A percentile compares a stretch with the other conserved stretches of the same genome.
These are phyloP conservation scores for Desmodus rotundus DNA, from an alignment of 2,113 vertebrate genomes.

Conservation along the genomic window DNA sequence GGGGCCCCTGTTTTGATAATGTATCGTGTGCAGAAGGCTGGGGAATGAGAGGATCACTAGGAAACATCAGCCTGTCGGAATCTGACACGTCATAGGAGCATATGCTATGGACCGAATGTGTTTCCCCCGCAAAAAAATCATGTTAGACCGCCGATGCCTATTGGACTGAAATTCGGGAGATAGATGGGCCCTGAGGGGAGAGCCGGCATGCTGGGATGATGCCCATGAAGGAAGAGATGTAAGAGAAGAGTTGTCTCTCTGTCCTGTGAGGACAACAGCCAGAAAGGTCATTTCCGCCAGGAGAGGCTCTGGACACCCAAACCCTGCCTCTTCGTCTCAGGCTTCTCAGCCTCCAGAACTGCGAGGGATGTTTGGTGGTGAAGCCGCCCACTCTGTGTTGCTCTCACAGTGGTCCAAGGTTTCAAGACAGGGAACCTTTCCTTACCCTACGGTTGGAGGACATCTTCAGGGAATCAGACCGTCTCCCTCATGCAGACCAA, in stretches of 20 bases:
- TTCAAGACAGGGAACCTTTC: neutral
- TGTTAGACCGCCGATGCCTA: neutral
- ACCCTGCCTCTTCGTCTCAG: neutral
- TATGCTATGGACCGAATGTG: neutral
- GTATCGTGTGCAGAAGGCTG: neutral
- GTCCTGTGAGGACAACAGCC: neutral
- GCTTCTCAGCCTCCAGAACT: neutral
- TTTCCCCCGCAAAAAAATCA: neutral
- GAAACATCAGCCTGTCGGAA: neutral
- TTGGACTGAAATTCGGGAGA: neutral
- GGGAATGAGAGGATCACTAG: neutral
- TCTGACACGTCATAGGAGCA: neutral
- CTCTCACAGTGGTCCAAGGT: neutral
- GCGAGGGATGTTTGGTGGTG: neutral
- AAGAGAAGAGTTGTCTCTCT: neutral
- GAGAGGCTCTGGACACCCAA: neutral
- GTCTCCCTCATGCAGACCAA: neutral
- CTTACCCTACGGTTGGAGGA: fast-evolving
- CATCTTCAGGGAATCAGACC: neutral
- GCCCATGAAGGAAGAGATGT: neutral
- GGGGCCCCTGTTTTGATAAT: neutral
- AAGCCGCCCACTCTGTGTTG: neutral
- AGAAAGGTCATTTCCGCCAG: neutral
- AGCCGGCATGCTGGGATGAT: neutral
- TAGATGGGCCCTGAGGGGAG: neutral